A percentile compares a stretch with the other conserved stretches of the same genome.
phyloP scores from a whole-genome alignment of 1,140 invertebrate species.

The silkworm (Bombyx mori) region ASM3026992v2 NC_085118.1:7214001-7214500 shows the following conservation, averaged over 20 bases:
- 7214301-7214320: background rate
- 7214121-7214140: conserved; percentile 46
- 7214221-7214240: too few species aligned
- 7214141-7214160: conserved; percentile 19
- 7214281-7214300: too few species aligned
- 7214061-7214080: conserved; percentile 26
- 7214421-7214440: conserved; percentile 28
- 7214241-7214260: too few species aligned
- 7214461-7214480: conserved; percentile 36
- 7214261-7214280: too few species aligned
- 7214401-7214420: conserved; percentile 31
- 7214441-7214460: conserved; percentile 34
- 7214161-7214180: too few species aligned
- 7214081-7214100: conserved; percentile 25
- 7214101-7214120: conserved; percentile 40
- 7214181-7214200: too few species aligned
- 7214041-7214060: conserved; percentile 54
- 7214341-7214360: conserved; percentile 25
- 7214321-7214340: conserved; percentile 14
- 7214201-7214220: too few species aligned
- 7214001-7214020: conserved; percentile 41
- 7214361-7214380: conserved; percentile 33
- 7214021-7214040: conserved; percentile 24
- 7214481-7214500: conserved; percentile 23
- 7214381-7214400: conserved; percentile 32